Conservation (phyloP, 2,797 vertebrate genomes). For the Microtus agrestis region DNA sequence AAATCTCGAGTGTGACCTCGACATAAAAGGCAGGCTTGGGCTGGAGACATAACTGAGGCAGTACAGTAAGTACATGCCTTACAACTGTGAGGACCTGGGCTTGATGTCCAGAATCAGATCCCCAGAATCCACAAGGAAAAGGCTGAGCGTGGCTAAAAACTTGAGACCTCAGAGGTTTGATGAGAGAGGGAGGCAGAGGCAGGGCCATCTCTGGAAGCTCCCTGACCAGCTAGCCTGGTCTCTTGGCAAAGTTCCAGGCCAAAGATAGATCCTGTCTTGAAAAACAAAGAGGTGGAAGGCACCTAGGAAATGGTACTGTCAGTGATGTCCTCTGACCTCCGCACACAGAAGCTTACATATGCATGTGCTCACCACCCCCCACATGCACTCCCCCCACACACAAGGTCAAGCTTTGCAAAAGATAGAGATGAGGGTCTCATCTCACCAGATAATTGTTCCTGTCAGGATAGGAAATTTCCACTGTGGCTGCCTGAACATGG, state of each 20-base stretch:
- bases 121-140: not conserved
- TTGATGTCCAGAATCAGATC: not conserved
- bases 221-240: not conserved
- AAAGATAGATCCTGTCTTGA: not conserved
- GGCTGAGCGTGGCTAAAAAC: not conserved
- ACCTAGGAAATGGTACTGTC: not conserved
- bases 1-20: not conserved
- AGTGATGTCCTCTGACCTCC: not conserved
- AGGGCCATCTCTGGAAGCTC: not conserved
- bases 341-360: not conserved
- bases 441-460: not conserved
- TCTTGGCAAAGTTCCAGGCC: not conserved
- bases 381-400: not conserved
- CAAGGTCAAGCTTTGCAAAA: not conserved
- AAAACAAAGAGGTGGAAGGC: not conserved
- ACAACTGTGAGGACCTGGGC: not conserved
- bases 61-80: not conserved
- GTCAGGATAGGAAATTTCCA: not conserved
- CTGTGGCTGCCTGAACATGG: not conserved
- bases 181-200: not conserved
- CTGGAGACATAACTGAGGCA: not conserved
- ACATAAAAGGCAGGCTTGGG: not conserved
- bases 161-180: not conserved
- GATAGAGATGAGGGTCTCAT: not conserved
- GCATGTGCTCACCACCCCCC: not conserved